Conservation (phyloP, 2,113 vertebrate species). For the mouse (Mus musculus) region GRCm39 chr2:66057001-66057500, state of each 20-base stretch:
- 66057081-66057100: constrained; percentile 94
- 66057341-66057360: neutral
- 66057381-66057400: neutral
- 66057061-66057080: constrained; percentile 89
- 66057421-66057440: neutral
- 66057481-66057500: neutral
- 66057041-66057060: neutral
- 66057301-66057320: constrained; percentile 61
- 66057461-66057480: neutral
- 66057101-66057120: constrained; percentile 94
- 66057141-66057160: constrained; percentile 90
- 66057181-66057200: constrained; percentile 93
- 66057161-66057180: constrained; percentile 87
- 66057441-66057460: constrained; percentile 13
- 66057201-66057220: constrained; percentile 96
- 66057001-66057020: neutral
- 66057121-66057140: constrained; percentile 92
- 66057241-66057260: constrained; percentile 95
- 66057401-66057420: neutral
- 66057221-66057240: constrained; percentile 94
- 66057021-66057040: neutral
- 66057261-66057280: constrained; percentile 98
- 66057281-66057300: constrained; percentile 94
- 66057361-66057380: neutral
- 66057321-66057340: neutral